phyloP scores from a whole-genome alignment of 2,888 invertebrate species.

The Drosophila lacicola region DNA sequence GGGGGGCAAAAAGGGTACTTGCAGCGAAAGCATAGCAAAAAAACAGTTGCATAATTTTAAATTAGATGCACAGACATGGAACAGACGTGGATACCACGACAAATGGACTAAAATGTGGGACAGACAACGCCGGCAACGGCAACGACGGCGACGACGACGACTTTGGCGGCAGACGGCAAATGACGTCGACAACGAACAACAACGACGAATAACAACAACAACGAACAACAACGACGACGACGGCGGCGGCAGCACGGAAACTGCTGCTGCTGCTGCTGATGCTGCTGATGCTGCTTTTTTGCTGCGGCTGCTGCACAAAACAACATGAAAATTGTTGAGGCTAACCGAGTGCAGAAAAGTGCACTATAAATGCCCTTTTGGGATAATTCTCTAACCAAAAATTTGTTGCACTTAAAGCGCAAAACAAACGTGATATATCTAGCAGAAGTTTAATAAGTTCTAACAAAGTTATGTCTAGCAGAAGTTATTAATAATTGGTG shows the following conservation, averaged over 20 bases:
- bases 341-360: slow-evolving; percentile 6
- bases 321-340: slow-evolving; percentile 42
- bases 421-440: too few relatives aligned
- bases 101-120: slow-evolving; percentile 35
- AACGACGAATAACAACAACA: not conserved
- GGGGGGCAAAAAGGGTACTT: slow-evolving; percentile 9
- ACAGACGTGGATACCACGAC: slow-evolving; percentile 58
- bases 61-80: slow-evolving; percentile 76
- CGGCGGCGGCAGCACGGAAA: slow-evolving; percentile 28
- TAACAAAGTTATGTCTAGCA: too few relatives aligned
- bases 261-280: slow-evolving; percentile 37
- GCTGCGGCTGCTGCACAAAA: slow-evolving; percentile 48
- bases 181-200: slow-evolving; percentile 53
- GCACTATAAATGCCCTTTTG: slow-evolving; percentile 19
- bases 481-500: too few relatives aligned
- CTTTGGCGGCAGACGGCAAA: slow-evolving; percentile 56
- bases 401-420: too few relatives aligned
- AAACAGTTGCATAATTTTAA: slow-evolving; percentile 78
- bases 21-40: slow-evolving; percentile 26
- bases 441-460: too few relatives aligned
- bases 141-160: not conserved
- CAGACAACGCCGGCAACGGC: slow-evolving; percentile 30
- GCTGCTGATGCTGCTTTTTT: slow-evolving; percentile 22
- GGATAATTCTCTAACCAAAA: too few relatives aligned
- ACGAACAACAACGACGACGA: slow-evolving; percentile 15